Percentiles rank a stretch among this genome's conserved stretches.
Conservation (phyloP, 1,140 invertebrate genomes). For the Trachelipus rathkii region DNA sequence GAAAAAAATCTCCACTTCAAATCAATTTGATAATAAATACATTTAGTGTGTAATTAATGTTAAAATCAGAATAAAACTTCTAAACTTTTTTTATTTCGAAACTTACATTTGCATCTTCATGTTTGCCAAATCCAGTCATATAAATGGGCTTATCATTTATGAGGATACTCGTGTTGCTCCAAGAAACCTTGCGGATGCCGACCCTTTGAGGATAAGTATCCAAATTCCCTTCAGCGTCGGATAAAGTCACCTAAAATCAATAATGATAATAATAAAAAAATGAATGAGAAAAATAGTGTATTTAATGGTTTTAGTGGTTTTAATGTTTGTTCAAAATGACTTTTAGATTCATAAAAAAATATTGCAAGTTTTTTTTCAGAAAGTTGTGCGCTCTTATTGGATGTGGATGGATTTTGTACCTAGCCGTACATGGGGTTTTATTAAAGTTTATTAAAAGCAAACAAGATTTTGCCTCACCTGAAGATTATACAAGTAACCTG, state of each 20-base stretch:
- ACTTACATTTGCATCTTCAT: constrained; percentile 87
- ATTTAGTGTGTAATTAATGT: background rate
- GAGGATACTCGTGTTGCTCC: constrained; percentile 59
- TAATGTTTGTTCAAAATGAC: no score
- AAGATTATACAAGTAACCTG: constrained; percentile 79
- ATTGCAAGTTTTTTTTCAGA: no score
- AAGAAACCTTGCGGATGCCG: constrained; percentile 73
- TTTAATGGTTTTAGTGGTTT: no score
- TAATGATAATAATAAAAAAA: background rate
- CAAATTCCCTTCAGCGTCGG: constrained; percentile 13
- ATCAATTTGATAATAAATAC: background rate
- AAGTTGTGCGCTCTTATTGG: no score
- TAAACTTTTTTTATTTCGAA: background rate
- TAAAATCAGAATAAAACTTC: background rate
- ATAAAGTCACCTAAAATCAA: constrained; percentile 26
- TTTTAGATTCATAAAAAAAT: no score
- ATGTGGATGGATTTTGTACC: no score
- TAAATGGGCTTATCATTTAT: constrained; percentile 84
- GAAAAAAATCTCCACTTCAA: background rate
- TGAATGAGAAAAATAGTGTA: background rate
- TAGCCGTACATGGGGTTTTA: no score
- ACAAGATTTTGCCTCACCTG: constrained; percentile 57
- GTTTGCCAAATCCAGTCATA: constrained; percentile 87
- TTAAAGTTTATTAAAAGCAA: no score
- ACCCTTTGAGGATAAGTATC: constrained; percentile 80